A percentile compares a stretch with the other conserved stretches of the same genome.
Evolutionary conservation across 2,888 invertebrate species (phyloP).

Genomic region (Machimus rusticus): DNA sequence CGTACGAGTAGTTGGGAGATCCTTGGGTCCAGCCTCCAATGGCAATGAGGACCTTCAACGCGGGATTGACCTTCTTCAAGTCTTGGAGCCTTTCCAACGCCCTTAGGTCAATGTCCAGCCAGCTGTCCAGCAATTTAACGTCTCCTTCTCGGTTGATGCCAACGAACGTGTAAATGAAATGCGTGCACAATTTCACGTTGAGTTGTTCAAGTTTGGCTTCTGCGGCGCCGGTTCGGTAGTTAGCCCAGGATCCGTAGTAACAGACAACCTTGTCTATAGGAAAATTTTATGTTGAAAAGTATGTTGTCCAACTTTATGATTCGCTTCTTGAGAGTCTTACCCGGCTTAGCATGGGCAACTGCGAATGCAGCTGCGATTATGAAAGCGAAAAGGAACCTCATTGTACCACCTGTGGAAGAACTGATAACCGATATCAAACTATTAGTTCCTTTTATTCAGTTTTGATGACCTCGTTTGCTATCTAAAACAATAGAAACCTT

Average conservation of each 20-base stretch:
- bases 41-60: constrained; percentile 64
- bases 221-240: constrained; percentile 68
- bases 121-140: constrained; percentile 65
- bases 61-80: constrained; percentile 61
- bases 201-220: constrained; percentile 70
- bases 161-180: constrained; percentile 73
- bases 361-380: neutral
- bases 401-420: neutral
- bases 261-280: constrained; percentile 68
- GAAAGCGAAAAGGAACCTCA: neutral
- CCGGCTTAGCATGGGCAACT: neutral
- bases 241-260: constrained; percentile 76
- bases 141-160: constrained; percentile 66
- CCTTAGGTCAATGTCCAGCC: constrained; percentile 62
- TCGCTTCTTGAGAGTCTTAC: neutral
- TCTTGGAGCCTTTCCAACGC: constrained; percentile 61
- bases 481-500: neutral
- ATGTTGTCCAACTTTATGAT: neutral
- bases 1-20: constrained; percentile 62
- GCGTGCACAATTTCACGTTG: constrained; percentile 71
- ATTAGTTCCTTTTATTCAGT: neutral
- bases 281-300: neutral
- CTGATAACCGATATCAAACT: neutral
- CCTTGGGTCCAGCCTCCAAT: constrained; percentile 70
- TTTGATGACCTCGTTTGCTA: neutral